Base-by-base conservation (phyloP, 2,888 invertebrate genomes). In the Bhutanitis thaidina region DNA sequence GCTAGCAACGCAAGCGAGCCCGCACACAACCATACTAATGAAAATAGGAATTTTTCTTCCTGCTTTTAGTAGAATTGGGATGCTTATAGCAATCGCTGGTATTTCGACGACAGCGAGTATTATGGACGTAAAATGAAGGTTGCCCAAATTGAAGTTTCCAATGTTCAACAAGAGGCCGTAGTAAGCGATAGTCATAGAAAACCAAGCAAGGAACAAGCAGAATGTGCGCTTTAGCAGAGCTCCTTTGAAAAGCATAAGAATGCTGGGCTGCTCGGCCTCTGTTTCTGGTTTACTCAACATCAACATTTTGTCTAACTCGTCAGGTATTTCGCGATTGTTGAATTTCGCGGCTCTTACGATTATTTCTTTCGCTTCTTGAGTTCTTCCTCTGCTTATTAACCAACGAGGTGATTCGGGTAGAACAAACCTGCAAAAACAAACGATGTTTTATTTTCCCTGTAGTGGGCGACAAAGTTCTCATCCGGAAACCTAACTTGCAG, bases 331-430 rank as follows among this genome's bases (percentile, higher is more conserved):
- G 20, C 90, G 88, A 40, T 91, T 91, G 74, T 95, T 95, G 60
- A 92, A 91, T 52, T 85, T 90, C 0, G 94, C 93, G 0, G 93
- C 94, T 63, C 90, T 90, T 65, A 92, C 89, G 34, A 95, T 75
- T 44, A 95, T 92, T 27, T 74, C 78, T 69, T 92, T 91, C 0
- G 94, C 93, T 80, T 94, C 93, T 54, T 92, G 91, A n/a, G 92
- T 91, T 57, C 92, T 91, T 16, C 94, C 94, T 89, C 93, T 92
- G 34, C 93, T 93, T 44, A 95, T 77, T 29, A 95, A 78, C 95
- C 95, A 95, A 67, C 94, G 89, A 0, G 95, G 95, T 1, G 95
- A 95, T 89, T 95, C 95, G n/a, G 95, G 94, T 49, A 95, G 79
- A 30, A 94, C 84, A 80, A 93, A 94, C 93, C 95, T 95, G 71